Evolutionary conservation across 2,113 vertebrate species (phyloP), one percentile per base, ranked within the genome.

Genomic region (Actenoides hombroni): DNA sequence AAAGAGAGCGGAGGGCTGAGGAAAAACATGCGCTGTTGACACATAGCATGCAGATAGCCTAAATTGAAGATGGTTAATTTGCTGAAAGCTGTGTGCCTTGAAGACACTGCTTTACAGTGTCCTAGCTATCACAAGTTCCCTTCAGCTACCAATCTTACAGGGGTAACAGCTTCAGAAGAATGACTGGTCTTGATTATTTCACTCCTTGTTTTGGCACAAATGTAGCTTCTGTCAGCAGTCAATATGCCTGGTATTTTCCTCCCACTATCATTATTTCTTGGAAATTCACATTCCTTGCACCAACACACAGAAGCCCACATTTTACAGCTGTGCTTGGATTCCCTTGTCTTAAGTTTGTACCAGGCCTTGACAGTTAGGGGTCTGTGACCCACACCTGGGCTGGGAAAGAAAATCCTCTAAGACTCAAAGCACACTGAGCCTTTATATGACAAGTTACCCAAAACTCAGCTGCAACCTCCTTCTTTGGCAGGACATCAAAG

Each of bases 281-380:
- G 86, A 94, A 97, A 93, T 78, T 71, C 83, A 74, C 86, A 95
- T 86, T 97, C 87, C 53, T 96, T 96, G 86, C 65, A 91, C 54
- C 83, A 90, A 73, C 93, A 91, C 4, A n/a, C 78, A 91, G 83
- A 92, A 84, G 79, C 75, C 70, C 94, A 92, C 81, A 35, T 95
- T 90, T 88, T 69, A 88, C 85, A 89, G 81, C 86, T 91, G 68
- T 79, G 78, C 92, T 92, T 95, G 83, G 91, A 92, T 93, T 96
- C 81, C 40, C 91, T 81, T 70, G 42, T 67, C 29, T 85, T 60
- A 71, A 92, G 68, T 37, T 94, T 4, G 1, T 88, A 59, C 79
- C 69, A 75, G 35, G 67, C 48, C 57, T 46, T 94, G 83, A 67
- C n/a, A 83, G 54, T 74, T 61, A 54, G 26, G 92, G 13, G 59